Percentiles rank a stretch among this genome's conserved stretches.
These are phyloP conservation scores for Sus cebifrons DNA, from an alignment of 2,797 vertebrate species.

Conservation along the genomic window DNA sequence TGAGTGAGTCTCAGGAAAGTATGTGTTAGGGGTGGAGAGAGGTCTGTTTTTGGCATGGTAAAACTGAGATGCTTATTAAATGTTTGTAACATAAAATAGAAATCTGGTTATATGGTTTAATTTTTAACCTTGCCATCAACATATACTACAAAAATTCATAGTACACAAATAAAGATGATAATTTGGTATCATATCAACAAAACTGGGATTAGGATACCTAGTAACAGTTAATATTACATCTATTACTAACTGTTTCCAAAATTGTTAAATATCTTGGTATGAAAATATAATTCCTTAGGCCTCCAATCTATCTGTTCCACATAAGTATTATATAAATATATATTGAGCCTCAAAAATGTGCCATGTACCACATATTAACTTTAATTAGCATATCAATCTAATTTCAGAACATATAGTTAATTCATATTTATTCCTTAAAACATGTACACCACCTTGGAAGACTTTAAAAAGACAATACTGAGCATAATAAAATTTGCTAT, in stretches of 20 bases:
- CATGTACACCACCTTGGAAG: neutral
- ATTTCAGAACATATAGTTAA: neutral
- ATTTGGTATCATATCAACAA: neutral
- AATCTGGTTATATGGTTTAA: neutral
- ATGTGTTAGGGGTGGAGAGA: neutral
- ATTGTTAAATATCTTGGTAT: neutral
- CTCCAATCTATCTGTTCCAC: neutral
- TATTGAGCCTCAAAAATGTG: neutral
- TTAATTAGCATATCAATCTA: neutral
- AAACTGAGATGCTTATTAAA: neutral
- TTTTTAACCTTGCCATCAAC: neutral
- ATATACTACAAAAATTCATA: neutral
- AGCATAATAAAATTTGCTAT: neutral
- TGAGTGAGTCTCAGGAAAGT: neutral
- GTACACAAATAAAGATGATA: neutral
- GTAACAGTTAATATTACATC: neutral
- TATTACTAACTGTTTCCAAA: neutral
- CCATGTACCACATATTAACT: neutral
- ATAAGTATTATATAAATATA: neutral
- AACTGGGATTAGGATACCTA: neutral
- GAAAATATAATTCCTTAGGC: neutral
- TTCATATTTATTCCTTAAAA: neutral
- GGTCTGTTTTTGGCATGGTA: neutral
- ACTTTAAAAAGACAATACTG: neutral
- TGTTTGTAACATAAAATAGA: neutral